phyloP scores from a whole-genome alignment of 2,797 vertebrate genomes.

The Neosilurus hyrtlii region DNA sequence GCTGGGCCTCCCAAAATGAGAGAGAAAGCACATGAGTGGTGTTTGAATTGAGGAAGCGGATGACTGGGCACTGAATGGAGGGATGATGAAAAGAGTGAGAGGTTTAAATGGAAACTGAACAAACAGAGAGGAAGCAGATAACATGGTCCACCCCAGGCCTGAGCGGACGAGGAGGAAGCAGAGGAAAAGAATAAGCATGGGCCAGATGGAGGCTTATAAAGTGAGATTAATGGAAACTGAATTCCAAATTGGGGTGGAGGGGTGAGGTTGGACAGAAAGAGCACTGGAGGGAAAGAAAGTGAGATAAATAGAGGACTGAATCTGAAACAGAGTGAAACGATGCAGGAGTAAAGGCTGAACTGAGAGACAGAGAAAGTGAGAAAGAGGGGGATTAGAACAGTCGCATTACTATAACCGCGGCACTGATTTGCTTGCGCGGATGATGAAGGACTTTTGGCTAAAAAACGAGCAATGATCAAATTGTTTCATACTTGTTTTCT shows the following conservation, averaged over 20 bases:
- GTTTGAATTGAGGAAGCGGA: slow-evolving; percentile 8
- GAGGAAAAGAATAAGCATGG: not conserved
- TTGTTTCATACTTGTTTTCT: not conserved
- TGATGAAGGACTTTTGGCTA: not conserved
- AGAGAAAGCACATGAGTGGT: slow-evolving; percentile 1
- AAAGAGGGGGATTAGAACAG: not conserved
- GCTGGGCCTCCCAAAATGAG: not conserved
- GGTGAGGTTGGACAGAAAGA: not conserved
- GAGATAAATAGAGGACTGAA: not conserved
- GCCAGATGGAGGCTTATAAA: not conserved
- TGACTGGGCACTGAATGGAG: not conserved
- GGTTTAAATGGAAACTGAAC: not conserved
- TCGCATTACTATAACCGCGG: not conserved
- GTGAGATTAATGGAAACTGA: not conserved
- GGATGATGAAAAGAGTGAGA: slow-evolving; percentile 3
- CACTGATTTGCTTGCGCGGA: not conserved
- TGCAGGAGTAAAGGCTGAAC: not conserved
- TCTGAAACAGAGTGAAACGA: not conserved
- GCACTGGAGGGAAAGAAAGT: not conserved
- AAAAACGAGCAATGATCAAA: not conserved
- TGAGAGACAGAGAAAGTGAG: not conserved
- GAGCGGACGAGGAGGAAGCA: not conserved
- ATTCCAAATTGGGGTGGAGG: not conserved
- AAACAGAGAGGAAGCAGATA: slow-evolving; percentile 16
- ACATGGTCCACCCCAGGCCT: not conserved